Base-by-base conservation (phyloP, 2,888 invertebrate species). In the Hypolimnas misippus region DNA sequence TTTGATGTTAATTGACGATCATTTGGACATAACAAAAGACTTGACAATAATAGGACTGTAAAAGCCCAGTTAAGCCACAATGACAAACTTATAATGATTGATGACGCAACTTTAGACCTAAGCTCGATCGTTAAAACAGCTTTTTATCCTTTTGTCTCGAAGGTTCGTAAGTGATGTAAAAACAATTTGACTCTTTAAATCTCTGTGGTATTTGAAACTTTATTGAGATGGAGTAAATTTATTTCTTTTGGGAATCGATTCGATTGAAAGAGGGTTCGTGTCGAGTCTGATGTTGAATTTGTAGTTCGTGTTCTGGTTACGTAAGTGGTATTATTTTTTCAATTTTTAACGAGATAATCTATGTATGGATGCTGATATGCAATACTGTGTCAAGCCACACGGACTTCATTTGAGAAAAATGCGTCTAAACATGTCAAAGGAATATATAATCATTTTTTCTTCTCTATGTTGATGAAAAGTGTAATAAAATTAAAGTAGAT, bases 31-130 rank as follows among this genome's bases (percentile, higher is more conserved):
- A 25, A 50, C 53, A 54, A 65, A 52, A 50, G 53, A 50, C 38
- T 49, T 14, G 38, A 21, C 46, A 59, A 65, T 56, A 56, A 55
- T 52, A 65, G 50, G 21, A 21, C 42, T 52, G 51, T 58, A 56
- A 55, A 46, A 62, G 50, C 50, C 40, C 55, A 49, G 40, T 46
- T 58, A 44, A 38, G 25, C 62, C 62, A 58, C 65, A 65, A 65
- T 62, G 52, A 58, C 44, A 51, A 65, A 65, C 58, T 65, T 51
- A 65, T 52, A 40, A 55, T 65, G 65, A 65, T 65, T 65, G 57
- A 65, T 62, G 65, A 59, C 33, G 38, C 44, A 58, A 62, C 52
- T 58, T 52, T 46, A 52, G 42, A 44, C 53, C 33, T 35, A 62
- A 65, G 65, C 58, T 62, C 35, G 53, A 19, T 52, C 56, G 25